Evolutionary conservation across 1,140 invertebrate genomes (phyloP), one percentile per base, ranked within the genome.

Genomic region (Heliconius eleuchia): DNA sequence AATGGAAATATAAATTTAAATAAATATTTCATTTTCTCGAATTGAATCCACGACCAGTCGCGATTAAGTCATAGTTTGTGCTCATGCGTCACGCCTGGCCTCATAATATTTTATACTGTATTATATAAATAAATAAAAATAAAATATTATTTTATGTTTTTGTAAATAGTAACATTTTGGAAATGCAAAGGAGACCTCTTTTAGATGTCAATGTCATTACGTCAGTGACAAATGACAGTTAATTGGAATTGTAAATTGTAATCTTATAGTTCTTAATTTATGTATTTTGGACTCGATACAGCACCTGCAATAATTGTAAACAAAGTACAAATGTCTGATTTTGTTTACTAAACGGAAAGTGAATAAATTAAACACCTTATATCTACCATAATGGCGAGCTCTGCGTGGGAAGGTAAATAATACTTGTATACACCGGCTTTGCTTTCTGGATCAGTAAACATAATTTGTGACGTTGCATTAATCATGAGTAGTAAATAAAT

Each of bases 351-450:
- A 13, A 30, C 0, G 30, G 1, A 66, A 23, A 27, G 1, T 27
- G 3, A 66, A 30, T 27, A 27, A 11, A 27, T 27, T 66, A 13
- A 27, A 66, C 3, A 66, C 11, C 11, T 66, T 66, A 5, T 66
- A 27, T 66, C 27, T 30, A 77, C 86, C 74, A 74, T 82, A 71
- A 77, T 89, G 60, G 73, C 85, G 39, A 82, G 86, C n/a, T 86
- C 89, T n/a, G 88, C 89, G 37, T 94, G 93, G 93, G 93, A 94
- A 93, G 93, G 93, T 94, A 83, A 77, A 80, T 79, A 77, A 73
- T 72, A 73, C 46, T 46, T 76, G 34, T 6, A 7, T 78, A 6
- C 55, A 83, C 82, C 81, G 81, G 83, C 66, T 73, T 37, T 30
- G 23, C 52, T 55, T 57, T 74, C 66, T 46, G 13, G 60, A 66